phyloP scores from a whole-genome alignment of 2,113 vertebrate genomes.

The Elephas maximus region DNA sequence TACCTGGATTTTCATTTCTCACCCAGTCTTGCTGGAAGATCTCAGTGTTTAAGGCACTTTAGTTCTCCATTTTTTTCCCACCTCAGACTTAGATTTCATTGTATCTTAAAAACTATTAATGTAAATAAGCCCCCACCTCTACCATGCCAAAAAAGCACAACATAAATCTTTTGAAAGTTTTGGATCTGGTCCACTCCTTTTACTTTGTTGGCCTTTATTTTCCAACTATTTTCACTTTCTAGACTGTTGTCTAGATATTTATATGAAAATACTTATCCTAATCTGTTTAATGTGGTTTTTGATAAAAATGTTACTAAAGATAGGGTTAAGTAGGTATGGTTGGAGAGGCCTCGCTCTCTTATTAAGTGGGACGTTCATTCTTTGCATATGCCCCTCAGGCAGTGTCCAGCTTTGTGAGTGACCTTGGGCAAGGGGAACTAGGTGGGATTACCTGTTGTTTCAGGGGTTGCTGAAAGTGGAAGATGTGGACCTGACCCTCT shows the following conservation, averaged over 20 bases:
- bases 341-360: background rate
- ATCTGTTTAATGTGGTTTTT: background rate
- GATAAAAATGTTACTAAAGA: background rate
- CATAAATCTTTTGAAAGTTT: background rate
- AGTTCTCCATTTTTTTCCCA: background rate
- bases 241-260: background rate
- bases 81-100: background rate
- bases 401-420: background rate
- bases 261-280: background rate
- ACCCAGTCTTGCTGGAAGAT: background rate
- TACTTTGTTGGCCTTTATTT: background rate
- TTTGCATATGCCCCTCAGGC: background rate
- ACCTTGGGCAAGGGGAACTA: background rate
- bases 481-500: background rate
- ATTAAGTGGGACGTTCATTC: background rate
- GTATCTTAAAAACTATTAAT: background rate
- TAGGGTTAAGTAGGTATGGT: background rate
- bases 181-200: background rate
- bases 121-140: background rate
- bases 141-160: background rate
- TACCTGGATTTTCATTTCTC: conserved; percentile 11
- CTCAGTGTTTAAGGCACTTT: background rate
- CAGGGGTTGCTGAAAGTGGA: conserved; percentile 70
- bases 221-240: background rate
- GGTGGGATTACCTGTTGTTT: background rate